Base-by-base conservation (phyloP, 2,888 invertebrate genomes). In the Harpalus rufipes region DNA sequence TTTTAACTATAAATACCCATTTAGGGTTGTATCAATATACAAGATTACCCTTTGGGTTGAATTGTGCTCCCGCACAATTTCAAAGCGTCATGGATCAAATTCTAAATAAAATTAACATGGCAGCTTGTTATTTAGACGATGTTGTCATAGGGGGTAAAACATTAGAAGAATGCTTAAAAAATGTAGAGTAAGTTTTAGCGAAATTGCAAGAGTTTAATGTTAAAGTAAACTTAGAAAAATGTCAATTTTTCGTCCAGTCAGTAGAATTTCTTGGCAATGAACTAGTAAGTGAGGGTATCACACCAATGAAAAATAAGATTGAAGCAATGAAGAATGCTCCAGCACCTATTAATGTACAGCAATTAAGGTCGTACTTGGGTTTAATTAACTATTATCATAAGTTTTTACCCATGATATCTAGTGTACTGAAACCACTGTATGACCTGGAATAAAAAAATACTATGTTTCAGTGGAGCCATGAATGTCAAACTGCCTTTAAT, bases 121-220 rank as follows among this genome's bases (percentile, higher is more conserved):
- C 3, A 21, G 21, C 21, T 21, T 21, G 21, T 21, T 21, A 21
- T 21, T 21, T 21, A 21, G 58, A 58, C 7, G 58, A 58, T 58
- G 7, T 58, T 16, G 2, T 58, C n/a, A 58, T 58, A 0, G 14
- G 7, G 10, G 58, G 58, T n/a, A 16, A 5, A 58, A 58, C n/a
- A 14, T 58, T 58, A 58, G 21, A 14, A 58, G n/a, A 58, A 58
- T 58, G 14, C 7, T 58, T 2, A 7, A 1, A 58, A 58, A 58
- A 58, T 7, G 58, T 58, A n/a, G 16, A 58, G 7, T 4, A 14
- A n/a, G 58, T 58, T 16, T n/a, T 58, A 2, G 1, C 7, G 7
- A n/a, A 16, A 58, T 58, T 58, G 58, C 58, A 58, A n/a, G 58
- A 58, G 14, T 58, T 14, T 58, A 58, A 58, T n/a, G 10, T 58